Conservation (phyloP, 1,140 invertebrate genomes). For the Acyrthosiphon pisum region DNA sequence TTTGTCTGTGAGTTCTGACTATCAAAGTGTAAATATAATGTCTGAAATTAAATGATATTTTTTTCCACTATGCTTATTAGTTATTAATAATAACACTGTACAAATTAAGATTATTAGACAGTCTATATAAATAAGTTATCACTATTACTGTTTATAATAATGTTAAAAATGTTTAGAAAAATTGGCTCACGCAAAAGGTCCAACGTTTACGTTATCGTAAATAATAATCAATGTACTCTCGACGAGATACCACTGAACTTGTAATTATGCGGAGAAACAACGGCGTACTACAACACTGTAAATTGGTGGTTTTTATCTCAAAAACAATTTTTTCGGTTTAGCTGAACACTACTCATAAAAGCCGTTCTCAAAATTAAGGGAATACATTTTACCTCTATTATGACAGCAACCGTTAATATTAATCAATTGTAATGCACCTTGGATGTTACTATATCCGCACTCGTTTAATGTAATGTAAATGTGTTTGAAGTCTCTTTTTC, state of each 20-base stretch:
- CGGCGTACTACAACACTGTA: background rate
- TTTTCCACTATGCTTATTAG: background rate
- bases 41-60: background rate
- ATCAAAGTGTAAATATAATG: background rate
- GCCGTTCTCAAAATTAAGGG: background rate
- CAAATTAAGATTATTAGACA: background rate
- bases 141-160: background rate
- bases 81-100: too few species aligned
- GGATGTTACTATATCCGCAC: background rate
- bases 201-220: background rate
- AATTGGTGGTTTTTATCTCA: slow-evolving; percentile 41
- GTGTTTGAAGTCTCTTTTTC: background rate
- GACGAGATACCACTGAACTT: background rate
- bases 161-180: background rate
- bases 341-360: background rate
- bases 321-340: slow-evolving; percentile 33
- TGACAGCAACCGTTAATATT: background rate
- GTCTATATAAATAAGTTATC: background rate
- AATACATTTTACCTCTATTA: slow-evolving; percentile 41
- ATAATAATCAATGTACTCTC: background rate
- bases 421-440: slow-evolving; percentile 36
- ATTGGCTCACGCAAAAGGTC: background rate
- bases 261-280: slow-evolving; percentile 18
- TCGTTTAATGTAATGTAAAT: slow-evolving; percentile 13
- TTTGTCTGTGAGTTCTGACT: background rate